Evolutionary conservation across 2,888 invertebrate genomes (phyloP), one percentile per base, ranked within the genome.

Genomic region (Drosophila subsilvestris): DNA sequence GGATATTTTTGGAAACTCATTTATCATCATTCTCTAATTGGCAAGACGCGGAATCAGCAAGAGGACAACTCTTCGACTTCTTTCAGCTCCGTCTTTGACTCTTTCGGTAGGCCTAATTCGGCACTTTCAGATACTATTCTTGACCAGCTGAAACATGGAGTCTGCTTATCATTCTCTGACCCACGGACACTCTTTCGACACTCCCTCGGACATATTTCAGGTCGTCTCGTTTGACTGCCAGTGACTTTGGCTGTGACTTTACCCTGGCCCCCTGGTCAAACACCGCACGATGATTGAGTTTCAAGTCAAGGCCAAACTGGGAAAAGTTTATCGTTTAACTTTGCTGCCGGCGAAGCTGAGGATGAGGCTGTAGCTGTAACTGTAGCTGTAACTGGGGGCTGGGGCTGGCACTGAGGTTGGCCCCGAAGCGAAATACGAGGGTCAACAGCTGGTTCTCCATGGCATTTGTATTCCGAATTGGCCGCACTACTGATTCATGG

Each of bases 401-500:
- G 10, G 3, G 42, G 25, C 12, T 7, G 12, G 17, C 10, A 22
- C 12, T 45, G 25, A 5, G 45, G 29, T 29, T 29, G n/a, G n/a
- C 45, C 17, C 45, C 18, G 18, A 45, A 45, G 37, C 45, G 6
- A 45, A 17, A 9, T 45, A 18, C 18, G 18, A 45, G 48, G 63
- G 63, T 63, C 63, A 63, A 48, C 68, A 56, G 68, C 69, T 48
- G 43, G 18, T 45, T 27, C 37, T 32, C 44, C 27, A 27, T 51
- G 63, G 69, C 69, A 74, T 78, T 77, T 76, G 63, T 79, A 76
- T 76, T 62, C 76, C 73, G 63, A 70, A 70, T 74, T 71, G 74
- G 55, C 71, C 78, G 50, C 47, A 59, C 75, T 18, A 63, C 58
- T 84, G 85, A 80, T 80, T 84, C 79, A 80, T 84, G 69, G 79